Percentiles rank a stretch among this genome's conserved stretches.
phyloP scores from a whole-genome alignment of 2,888 invertebrate genomes.

The Latrodectus hesperus region DNA sequence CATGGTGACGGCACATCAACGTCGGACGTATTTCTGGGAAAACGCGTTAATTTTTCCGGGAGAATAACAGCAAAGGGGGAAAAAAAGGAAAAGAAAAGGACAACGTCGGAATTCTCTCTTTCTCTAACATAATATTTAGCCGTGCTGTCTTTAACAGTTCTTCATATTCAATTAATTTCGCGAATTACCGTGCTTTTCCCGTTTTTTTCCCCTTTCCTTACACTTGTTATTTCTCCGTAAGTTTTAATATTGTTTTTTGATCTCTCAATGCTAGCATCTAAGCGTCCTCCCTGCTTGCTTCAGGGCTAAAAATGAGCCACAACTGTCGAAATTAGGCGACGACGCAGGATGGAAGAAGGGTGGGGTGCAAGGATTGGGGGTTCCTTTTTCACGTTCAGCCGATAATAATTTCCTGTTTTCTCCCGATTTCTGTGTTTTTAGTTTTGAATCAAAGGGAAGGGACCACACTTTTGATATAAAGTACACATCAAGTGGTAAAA shows the following conservation, averaged over 20 bases:
- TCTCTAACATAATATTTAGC: slow-evolving; percentile 60
- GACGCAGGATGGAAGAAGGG: neutral
- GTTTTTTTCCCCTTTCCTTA: slow-evolving; percentile 29
- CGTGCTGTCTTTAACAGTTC: slow-evolving; percentile 68
- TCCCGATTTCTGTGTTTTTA: slow-evolving; percentile 23
- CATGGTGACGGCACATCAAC: slow-evolving; percentile 50
- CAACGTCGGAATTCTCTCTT: slow-evolving; percentile 15
- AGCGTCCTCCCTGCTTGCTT: neutral
- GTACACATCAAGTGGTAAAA: no score
- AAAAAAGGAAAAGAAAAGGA: slow-evolving; percentile 4
- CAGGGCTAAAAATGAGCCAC: slow-evolving; percentile 38
- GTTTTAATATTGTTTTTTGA: slow-evolving; percentile 59
- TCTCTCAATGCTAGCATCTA: slow-evolving; percentile 19
- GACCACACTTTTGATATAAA: neutral
- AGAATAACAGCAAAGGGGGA: slow-evolving; percentile 6
- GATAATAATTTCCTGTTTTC: slow-evolving; percentile 61
- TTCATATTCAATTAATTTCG: slow-evolving; percentile 67
- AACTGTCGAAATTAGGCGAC: slow-evolving; percentile 36
- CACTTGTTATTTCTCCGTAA: slow-evolving; percentile 43
- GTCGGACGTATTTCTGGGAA: slow-evolving; percentile 43
- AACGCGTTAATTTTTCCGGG: slow-evolving; percentile 65
- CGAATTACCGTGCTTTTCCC: slow-evolving; percentile 61
- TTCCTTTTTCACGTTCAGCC: slow-evolving; percentile 32
- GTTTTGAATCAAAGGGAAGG: slow-evolving; percentile 20
- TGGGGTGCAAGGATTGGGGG: neutral